A percentile compares a stretch with the other conserved stretches of the same genome.
Conservation (phyloP, 2,797 vertebrate species). For the Catostomus latipinnis region DNA sequence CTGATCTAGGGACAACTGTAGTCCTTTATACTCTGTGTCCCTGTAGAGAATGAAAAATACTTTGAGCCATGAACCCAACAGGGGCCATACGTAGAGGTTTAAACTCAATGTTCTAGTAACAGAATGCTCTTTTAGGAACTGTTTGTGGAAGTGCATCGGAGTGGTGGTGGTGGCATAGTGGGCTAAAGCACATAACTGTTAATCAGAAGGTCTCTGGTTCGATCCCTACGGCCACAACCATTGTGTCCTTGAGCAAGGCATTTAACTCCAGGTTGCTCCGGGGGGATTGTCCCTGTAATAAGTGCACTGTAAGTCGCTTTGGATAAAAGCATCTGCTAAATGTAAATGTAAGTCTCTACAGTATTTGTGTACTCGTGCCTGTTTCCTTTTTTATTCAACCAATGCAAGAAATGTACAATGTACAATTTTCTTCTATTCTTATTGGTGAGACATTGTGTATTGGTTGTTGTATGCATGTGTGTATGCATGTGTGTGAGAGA, state of each 20-base stretch:
- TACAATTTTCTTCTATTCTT: constrained; percentile 65
- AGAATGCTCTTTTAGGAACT: constrained; percentile 23
- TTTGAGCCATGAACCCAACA: constrained; percentile 10
- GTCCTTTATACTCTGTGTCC: constrained; percentile 95
- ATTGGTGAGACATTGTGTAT: constrained; percentile 45
- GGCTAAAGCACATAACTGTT: too few relatives aligned
- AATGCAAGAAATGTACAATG: constrained; percentile 46
- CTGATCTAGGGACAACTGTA: constrained; percentile 97
- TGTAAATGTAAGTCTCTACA: constrained; percentile 21
- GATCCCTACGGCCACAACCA: too few relatives aligned
- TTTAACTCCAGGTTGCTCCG: too few relatives aligned
- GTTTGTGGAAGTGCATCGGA: too few relatives aligned
- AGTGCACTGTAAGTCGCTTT: too few relatives aligned
- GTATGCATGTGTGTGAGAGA: background rate
- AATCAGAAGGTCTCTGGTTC: too few relatives aligned
- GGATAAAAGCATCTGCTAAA: too few relatives aligned
- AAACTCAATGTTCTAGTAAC: constrained; percentile 42
- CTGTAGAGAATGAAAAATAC: constrained; percentile 70
- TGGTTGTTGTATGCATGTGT: constrained; percentile 25
- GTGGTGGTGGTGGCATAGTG: too few relatives aligned
- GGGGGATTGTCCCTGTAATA: too few relatives aligned
- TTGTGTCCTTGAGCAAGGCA: too few relatives aligned
- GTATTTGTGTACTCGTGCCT: constrained; percentile 50
- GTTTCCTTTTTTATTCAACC: constrained; percentile 53
- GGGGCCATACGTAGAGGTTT: constrained; percentile 15